phyloP scores from a whole-genome alignment of 2,888 invertebrate genomes.

The Brenthis ino region DNA sequence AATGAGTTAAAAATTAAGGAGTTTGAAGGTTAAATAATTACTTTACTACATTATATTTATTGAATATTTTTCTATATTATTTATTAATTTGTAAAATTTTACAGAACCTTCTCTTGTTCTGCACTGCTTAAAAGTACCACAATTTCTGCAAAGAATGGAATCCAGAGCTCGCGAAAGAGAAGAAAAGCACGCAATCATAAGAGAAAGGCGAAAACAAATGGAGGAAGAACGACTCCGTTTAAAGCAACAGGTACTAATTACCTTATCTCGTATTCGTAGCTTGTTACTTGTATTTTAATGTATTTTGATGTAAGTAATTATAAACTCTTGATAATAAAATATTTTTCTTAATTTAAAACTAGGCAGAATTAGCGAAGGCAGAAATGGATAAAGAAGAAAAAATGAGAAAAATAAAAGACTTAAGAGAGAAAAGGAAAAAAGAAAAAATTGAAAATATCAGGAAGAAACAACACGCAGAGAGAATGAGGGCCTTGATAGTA shows the following conservation, averaged over 20 bases:
- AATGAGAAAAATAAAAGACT: constrained; percentile 80
- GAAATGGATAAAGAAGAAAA: constrained; percentile 84
- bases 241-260: constrained; percentile 67
- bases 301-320: too few species aligned
- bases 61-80: neutral
- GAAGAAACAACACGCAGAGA: constrained; percentile 79
- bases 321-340: neutral
- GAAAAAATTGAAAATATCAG: constrained; percentile 84
- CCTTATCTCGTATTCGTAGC: too few species aligned
- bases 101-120: constrained; percentile 68
- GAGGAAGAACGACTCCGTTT: constrained; percentile 73
- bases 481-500: constrained; percentile 70
- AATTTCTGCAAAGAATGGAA: constrained; percentile 88
- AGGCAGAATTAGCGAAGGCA: constrained; percentile 76
- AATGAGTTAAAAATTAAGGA: constrained; percentile 73
- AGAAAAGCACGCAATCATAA: constrained; percentile 75
- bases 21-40: constrained; percentile 59
- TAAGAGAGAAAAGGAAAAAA: constrained; percentile 83
- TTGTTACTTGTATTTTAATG: neutral
- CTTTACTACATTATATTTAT: neutral
- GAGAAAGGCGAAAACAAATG: constrained; percentile 73
- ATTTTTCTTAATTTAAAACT: neutral
- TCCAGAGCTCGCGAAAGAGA: constrained; percentile 86
- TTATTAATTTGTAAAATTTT: constrained; percentile 35
- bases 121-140: constrained; percentile 83